phyloP scores from a whole-genome alignment of 2,888 invertebrate species.

The Drosophila prolongata region DNA sequence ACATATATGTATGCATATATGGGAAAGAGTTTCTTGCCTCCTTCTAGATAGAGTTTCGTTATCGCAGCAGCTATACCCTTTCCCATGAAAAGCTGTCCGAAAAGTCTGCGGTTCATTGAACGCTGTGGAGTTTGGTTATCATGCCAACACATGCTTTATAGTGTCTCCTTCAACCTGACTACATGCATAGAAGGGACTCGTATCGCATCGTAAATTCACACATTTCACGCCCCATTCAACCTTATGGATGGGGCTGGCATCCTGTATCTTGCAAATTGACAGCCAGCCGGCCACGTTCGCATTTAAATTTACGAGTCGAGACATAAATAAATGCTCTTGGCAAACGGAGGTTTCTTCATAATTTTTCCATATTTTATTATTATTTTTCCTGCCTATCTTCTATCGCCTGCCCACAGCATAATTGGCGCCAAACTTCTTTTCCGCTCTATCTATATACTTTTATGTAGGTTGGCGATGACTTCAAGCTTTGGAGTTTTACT shows the following conservation, averaged over 20 bases:
- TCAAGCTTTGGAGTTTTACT: constrained; percentile 21
- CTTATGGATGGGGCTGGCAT: constrained; percentile 41
- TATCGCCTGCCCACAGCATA: constrained; percentile 38
- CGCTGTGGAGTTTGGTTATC: constrained; percentile 51
- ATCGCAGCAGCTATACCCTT: constrained; percentile 8
- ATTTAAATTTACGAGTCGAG: constrained; percentile 65
- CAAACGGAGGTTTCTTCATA: constrained; percentile 37
- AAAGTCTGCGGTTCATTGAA: constrained; percentile 68
- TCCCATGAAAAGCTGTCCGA: constrained; percentile 31
- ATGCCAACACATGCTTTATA: constrained; percentile 13
- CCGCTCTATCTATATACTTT: constrained; percentile 2
- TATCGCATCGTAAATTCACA: constrained; percentile 68
- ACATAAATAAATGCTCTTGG: constrained; percentile 59
- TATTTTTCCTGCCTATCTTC: constrained; percentile 19
- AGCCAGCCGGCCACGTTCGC: constrained; percentile 63
- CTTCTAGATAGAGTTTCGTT: background rate
- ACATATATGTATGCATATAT: background rate
- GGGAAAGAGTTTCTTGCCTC: constrained; percentile 1
- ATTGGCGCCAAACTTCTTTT: constrained; percentile 43
- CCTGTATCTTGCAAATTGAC: constrained; percentile 69
- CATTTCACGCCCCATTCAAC: constrained; percentile 71
- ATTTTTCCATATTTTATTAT: constrained; percentile 40
- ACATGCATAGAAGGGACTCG: constrained; percentile 32
- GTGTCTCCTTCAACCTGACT: constrained; percentile 54
- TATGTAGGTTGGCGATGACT: constrained; percentile 41